Evolutionary conservation across 2,888 invertebrate genomes (phyloP).

Genomic region (Abscondita cerata): DNA sequence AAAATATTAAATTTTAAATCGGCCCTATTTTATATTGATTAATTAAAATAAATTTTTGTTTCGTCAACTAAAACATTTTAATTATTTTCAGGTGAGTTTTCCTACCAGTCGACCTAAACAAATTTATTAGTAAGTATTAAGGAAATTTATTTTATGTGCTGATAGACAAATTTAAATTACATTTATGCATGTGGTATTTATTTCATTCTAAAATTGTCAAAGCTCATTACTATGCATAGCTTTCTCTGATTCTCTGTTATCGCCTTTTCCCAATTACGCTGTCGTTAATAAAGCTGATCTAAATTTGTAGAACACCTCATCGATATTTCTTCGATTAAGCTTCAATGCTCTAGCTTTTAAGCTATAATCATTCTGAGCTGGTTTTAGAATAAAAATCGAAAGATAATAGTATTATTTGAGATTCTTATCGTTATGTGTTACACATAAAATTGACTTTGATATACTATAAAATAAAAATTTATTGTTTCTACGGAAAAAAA

Average conservation of each 20-base stretch:
- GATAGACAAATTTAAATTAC: neutral
- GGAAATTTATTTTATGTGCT: neutral
- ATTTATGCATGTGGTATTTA: constrained; percentile 2
- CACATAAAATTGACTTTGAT: neutral
- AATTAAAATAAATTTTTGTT: too few relatives aligned
- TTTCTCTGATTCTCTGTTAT: constrained; percentile 31
- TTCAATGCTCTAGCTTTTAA: constrained; percentile 9
- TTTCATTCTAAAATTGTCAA: constrained; percentile 19
- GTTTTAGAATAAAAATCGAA: neutral
- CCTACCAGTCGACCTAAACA: too few relatives aligned
- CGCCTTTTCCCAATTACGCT: constrained; percentile 32
- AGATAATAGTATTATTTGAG: too few relatives aligned
- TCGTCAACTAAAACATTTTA: too few relatives aligned
- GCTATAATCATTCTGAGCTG: neutral
- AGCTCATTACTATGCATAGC: constrained; percentile 33
- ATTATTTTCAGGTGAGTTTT: too few relatives aligned
- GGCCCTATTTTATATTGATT: too few relatives aligned
- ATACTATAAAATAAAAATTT: neutral
- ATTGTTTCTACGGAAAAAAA: neutral
- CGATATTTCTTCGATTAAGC: constrained; percentile 25
- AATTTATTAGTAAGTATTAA: neutral
- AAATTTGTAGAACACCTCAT: constrained; percentile 32
- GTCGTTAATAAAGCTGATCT: constrained; percentile 35
- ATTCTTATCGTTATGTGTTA: neutral
- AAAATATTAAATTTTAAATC: too few relatives aligned